A percentile compares a stretch with the other conserved stretches of the same genome.
Conservation (phyloP, 2,888 invertebrate genomes). For the Hyalella azteca region DNA sequence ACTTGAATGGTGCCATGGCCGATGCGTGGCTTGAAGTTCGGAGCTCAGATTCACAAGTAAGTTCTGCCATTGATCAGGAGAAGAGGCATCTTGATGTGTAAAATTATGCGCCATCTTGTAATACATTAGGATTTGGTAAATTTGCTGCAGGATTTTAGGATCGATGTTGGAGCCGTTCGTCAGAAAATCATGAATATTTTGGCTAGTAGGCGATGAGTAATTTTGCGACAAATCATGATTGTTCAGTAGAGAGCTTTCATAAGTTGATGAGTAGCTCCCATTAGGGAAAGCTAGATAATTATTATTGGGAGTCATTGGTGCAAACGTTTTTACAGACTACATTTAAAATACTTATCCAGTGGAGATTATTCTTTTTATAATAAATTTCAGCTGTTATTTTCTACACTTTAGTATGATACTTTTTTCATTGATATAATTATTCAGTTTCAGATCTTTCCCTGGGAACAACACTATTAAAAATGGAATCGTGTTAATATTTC, state of each 20-base stretch:
- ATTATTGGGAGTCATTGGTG: neutral
- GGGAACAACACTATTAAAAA: no score
- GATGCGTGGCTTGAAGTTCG: neutral
- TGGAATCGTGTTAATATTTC: no score
- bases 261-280: neutral
- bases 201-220: neutral
- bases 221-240: neutral
- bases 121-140: constrained; percentile 7
- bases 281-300: neutral
- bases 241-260: neutral
- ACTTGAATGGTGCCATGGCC: neutral
- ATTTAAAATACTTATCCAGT: no score
- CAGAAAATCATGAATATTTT: neutral
- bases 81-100: neutral
- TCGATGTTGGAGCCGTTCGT: constrained; percentile 11
- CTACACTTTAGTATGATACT: no score
- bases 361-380: no score
- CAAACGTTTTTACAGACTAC: no score
- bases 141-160: constrained; percentile 4
- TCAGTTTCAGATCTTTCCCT: no score
- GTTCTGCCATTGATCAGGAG: neutral
- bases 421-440: no score
- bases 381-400: no score
- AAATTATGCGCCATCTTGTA: neutral
- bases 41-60: neutral